phyloP scores from a whole-genome alignment of 2,797 vertebrate species.

The Salmo trutta region DNA sequence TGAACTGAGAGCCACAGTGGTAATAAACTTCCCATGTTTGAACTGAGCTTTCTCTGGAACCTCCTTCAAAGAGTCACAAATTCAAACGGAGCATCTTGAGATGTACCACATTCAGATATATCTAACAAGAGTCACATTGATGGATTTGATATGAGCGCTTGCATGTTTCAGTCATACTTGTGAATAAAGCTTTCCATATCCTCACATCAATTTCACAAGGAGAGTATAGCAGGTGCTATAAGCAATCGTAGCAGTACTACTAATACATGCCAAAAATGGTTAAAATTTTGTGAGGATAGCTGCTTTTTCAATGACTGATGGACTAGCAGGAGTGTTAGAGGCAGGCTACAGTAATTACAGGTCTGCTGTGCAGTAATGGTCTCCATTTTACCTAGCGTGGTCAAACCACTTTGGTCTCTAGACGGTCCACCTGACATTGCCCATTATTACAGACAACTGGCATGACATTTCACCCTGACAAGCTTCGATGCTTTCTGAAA shows the following conservation, averaged over 20 bases:
- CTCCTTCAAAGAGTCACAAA: constrained; percentile 21
- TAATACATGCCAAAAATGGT: background rate
- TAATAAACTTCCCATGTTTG: constrained; percentile 47
- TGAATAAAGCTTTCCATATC: background rate
- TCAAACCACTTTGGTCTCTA: background rate
- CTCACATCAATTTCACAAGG: background rate
- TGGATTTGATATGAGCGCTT: background rate
- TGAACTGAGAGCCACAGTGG: constrained; percentile 16
- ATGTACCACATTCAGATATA: background rate
- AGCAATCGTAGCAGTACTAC: background rate
- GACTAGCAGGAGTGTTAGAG: background rate
- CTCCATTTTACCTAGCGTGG: background rate
- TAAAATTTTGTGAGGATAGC: background rate
- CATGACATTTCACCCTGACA: background rate
- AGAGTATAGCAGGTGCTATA: background rate
- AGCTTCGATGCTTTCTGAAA: background rate
- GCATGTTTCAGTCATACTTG: background rate
- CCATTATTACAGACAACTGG: background rate
- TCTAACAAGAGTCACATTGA: background rate
- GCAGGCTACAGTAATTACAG: background rate
- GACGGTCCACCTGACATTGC: background rate
- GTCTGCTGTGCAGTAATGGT: constrained; percentile 6
- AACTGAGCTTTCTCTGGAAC: constrained; percentile 31
- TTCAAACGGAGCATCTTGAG: constrained; percentile 20
- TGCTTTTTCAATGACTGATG: background rate